Base-by-base conservation (phyloP, 2,888 invertebrate genomes). In the Plebejus argus region DNA sequence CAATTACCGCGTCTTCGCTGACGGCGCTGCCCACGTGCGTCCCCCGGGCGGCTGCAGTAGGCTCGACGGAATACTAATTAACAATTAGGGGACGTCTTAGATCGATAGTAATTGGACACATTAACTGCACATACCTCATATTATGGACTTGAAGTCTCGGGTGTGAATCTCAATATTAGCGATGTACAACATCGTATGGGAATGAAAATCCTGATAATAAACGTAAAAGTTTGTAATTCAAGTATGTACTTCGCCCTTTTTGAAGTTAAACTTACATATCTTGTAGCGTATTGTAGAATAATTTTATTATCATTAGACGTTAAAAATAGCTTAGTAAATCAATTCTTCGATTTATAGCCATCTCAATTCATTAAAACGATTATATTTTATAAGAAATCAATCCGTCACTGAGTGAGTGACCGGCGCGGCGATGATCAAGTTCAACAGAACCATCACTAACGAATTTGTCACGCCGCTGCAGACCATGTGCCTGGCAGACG, bases 391-490 rank as follows among this genome's bases (percentile, higher is more conserved):
- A 28, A 66, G 28, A 66, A 33, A 66, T 66, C 66, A 28, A 66
- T 66, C 66, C 66, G 66, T 66, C 28, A 28, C 28, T 15, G 66
- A 66, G 66, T 33, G 8, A 61, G 66, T 33, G 66, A 33, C 23
- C 23, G 66, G 23, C 28, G 28, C 28, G 28, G 15, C 82, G 81
- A 81, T 82, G 83, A 83, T 82, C 81, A 79, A 79, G 81, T 79
- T 82, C 82, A 82, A 82, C 83, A 77, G 82, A 82, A 83, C 81
- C 82, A 81, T 81, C 81, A 82, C 83, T 83, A 85, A 86, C 86
- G 85, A 84, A 86, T 86, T 84, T 84, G 85, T 86, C 85, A 84
- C 82, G 82, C 82, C 76, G 75, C 35, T 18, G 72, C 53, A 78
- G 77, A 70, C 28, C 15, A 12, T 7, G 61, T 78, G 49, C 61